phyloP scores from a whole-genome alignment of 2,113 vertebrate species.

The Nicator chloris region DNA sequence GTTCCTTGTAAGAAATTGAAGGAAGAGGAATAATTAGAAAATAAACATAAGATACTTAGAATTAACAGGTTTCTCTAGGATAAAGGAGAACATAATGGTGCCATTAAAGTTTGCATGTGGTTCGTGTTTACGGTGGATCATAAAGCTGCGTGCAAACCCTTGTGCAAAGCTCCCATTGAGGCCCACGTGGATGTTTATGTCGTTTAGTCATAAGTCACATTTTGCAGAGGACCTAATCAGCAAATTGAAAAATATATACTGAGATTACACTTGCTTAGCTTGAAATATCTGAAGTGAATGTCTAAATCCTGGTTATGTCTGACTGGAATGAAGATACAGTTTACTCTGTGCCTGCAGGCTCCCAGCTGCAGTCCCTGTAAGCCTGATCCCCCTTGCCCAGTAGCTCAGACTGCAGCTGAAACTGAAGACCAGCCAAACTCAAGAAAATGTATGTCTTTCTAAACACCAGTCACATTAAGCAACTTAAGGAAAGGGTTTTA shows the following conservation, averaged over 20 bases:
- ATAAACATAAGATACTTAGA: background rate
- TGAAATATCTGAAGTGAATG: background rate
- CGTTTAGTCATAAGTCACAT: background rate
- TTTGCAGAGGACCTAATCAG: background rate
- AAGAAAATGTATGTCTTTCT: background rate
- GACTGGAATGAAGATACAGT: background rate
- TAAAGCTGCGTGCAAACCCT: background rate
- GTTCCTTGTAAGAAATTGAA: background rate
- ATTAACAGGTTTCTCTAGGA: background rate
- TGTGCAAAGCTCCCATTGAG: background rate
- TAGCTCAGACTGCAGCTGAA: background rate
- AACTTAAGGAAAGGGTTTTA: background rate
- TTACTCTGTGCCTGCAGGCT: background rate
- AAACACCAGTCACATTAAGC: background rate
- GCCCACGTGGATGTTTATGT: background rate
- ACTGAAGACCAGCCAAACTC: background rate
- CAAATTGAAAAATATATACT: background rate
- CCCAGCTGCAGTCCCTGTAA: background rate
- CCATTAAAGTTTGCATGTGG: background rate
- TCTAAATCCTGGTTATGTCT: background rate
- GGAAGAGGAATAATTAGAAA: background rate
- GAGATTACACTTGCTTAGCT: background rate
- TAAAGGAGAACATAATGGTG: background rate
- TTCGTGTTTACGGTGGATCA: background rate
- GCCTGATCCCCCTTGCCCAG: background rate